Evolutionary conservation across 2,888 invertebrate species (phyloP), one percentile per base, ranked within the genome.

Genomic region (Spodoptera picta): DNA sequence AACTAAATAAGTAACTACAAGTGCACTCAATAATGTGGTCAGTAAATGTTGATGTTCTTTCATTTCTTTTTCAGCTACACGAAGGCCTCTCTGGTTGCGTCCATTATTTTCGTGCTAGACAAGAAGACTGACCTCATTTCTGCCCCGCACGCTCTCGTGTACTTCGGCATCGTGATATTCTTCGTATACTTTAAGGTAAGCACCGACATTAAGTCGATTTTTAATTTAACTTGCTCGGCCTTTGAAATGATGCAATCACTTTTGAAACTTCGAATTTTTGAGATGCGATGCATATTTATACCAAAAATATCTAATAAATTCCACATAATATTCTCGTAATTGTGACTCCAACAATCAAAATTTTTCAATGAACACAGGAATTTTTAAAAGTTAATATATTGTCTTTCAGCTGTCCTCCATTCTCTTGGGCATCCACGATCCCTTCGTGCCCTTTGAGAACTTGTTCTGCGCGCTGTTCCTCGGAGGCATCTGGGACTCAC

Each of bases 361-460:
- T 19, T 1, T 19, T 19, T 19, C 19, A 19, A 19, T 19, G 19
- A 19, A 19, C 1, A 19, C 19, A 19, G 19, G 19, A 19, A 1
- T 19, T 19, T 19, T 19, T 19, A 19, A 19, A 19, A 19, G 19
- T 1, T 19, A 1, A 19, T 19, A 11, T 14, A 19, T 52, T 62
- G 11, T 27, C 60, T 36, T 90, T 69, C 95, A 98, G 96, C 91
- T 99, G 69, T 99, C 99, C 24, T 99, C 99, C 9, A 97, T 99
- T 83, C 95, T 99, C 63, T 95, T 99, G 82, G 99, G 99, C 79
- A 99, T 99, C 84, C 98, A 99, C 88, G 99, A 99, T 95, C 99
- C 99, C 45, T 99, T 99, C 94, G 97, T 98, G 83, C 99, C 99
- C 12, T 99, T 99, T 89, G 99, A 99, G 95, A 99, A 99, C 91